A percentile compares a stretch with the other conserved stretches of the same genome.
Conservation (phyloP, 2,888 invertebrate genomes). For the Vesta saturnalis region DNA sequence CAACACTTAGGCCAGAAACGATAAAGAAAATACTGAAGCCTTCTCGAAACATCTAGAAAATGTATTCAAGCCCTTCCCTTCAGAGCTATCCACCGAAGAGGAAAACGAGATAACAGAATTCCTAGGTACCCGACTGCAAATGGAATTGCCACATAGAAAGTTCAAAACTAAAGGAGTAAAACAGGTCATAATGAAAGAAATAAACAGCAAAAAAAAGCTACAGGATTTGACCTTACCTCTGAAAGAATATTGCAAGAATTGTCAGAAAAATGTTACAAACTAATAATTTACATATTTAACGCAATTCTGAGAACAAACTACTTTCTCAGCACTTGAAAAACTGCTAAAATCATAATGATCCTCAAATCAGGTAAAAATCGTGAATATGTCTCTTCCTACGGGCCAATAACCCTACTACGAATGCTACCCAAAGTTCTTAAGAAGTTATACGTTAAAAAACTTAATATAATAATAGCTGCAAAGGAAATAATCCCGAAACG, state of each 20-base stretch:
- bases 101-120: too few relatives aligned
- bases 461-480: too few relatives aligned
- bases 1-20: not conserved
- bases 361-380: too few relatives aligned
- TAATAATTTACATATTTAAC: too few relatives aligned
- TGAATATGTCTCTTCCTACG: too few relatives aligned
- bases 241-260: too few relatives aligned
- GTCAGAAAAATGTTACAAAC: too few relatives aligned
- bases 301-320: too few relatives aligned
- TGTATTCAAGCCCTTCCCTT: not conserved
- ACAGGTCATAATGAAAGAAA: conserved; percentile 6
- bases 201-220: not conserved
- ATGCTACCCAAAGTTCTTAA: conserved; percentile 11
- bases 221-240: too few relatives aligned
- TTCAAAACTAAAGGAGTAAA: not conserved
- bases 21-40: not conserved
- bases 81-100: not conserved
- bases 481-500: conserved; percentile 3
- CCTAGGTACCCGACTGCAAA: not conserved
- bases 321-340: too few relatives aligned
- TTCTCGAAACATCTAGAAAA: too few relatives aligned
- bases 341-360: too few relatives aligned
- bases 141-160: not conserved
- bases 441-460: not conserved
- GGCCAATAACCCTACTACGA: conserved; percentile 13